Evolutionary conservation across 2,113 vertebrate genomes (phyloP).

Genomic region (Equus quagga): DNA sequence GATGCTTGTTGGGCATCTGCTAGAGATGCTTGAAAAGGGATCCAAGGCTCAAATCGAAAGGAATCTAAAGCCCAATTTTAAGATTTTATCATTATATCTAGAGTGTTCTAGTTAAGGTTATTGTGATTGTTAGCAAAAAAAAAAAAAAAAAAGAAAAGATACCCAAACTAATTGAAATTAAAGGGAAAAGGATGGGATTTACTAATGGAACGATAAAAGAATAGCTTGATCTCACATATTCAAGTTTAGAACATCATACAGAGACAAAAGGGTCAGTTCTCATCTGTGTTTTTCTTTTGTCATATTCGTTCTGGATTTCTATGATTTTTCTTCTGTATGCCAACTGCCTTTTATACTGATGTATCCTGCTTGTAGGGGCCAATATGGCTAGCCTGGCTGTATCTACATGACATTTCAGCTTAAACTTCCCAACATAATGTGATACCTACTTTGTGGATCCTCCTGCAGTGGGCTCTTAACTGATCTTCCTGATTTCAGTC

Average conservation of each 20-base stretch:
- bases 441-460: background rate
- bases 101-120: background rate
- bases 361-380: background rate
- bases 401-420: accelerated
- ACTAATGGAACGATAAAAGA: background rate
- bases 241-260: background rate
- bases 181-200: background rate
- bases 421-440: background rate
- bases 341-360: background rate
- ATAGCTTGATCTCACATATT: background rate
- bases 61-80: background rate
- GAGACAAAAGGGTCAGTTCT: background rate
- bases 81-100: background rate
- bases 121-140: background rate
- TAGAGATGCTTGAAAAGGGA: background rate
- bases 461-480: background rate
- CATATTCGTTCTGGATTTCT: background rate
- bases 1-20: background rate
- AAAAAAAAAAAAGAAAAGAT: background rate
- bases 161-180: background rate
- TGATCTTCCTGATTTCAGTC: background rate
- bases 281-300: background rate
- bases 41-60: background rate
- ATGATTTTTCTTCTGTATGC: background rate
- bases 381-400: background rate